Evolutionary conservation across 2,888 invertebrate genomes (phyloP), one percentile per base, ranked within the genome.

Genomic region (Xestia rhomboidea): DNA sequence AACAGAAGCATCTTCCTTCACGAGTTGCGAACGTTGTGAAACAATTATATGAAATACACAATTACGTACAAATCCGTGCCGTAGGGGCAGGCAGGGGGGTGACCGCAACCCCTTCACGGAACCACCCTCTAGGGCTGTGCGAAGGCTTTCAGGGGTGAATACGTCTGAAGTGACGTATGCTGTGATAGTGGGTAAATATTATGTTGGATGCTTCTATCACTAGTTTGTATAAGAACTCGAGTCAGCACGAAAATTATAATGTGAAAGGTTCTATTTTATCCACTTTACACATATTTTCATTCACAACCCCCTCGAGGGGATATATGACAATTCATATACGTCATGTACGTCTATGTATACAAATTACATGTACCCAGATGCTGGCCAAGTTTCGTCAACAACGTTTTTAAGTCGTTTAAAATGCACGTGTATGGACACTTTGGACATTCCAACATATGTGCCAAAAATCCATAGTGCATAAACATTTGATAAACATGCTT

Each of bases 41-140:
- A 91, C 91, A 92, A 92, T 92, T 91, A 91, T 89, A 89, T 87
- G 87, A 89, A 89, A 88, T 90, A 89, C 85, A 89, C 87, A 86
- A 87, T 87, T 87, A 88, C 89, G 84, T 83, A 83, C 82, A 88
- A 88, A 88, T 88, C 88, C 88, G 89, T 81, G 89, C 91, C 90
- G 91, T 76, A 83, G 73, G 82, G 87, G 76, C 72, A 73, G 34
- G 66, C 81, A 67, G 68, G 68, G 78, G 72, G 77, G 87, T 82
- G 87, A 87, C 86, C 89, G 86, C 87, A 85, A 88, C 87, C 88
- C 88, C 89, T 88, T 88, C 78, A 72, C 83, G 83, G 82, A 74
- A 79, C 81, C 84, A 79, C 87, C 83, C 82, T n/a, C 83, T 77
- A 83, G 89, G 89, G 89, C 77, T 88, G 87, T 27, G 18, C 7